A percentile compares a stretch with the other conserved stretches of the same genome.
Conservation (phyloP, 1,140 invertebrate species). For the Heliconius eleuchia region DNA sequence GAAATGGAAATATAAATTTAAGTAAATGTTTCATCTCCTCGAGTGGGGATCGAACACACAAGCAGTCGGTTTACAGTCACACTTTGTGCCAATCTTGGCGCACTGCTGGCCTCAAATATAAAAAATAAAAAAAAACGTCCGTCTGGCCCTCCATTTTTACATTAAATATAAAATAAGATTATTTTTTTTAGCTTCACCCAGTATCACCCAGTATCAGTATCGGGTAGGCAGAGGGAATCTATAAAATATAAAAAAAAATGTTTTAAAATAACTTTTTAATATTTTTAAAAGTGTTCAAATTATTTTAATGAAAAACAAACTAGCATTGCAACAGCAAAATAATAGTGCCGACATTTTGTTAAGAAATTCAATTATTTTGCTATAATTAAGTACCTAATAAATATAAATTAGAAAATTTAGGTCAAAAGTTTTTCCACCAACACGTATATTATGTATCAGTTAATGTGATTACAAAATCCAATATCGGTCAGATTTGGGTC, state of each 20-base stretch:
- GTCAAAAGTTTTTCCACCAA: neutral
- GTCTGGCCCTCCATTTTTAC: too few relatives aligned
- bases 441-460: constrained; percentile 2
- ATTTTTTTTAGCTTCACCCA: neutral
- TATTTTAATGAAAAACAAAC: neutral
- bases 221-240: neutral
- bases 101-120: too few relatives aligned
- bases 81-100: too few relatives aligned
- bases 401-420: neutral
- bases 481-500: neutral
- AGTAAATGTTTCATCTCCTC: too few relatives aligned
- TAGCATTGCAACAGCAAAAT: neutral
- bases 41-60: too few relatives aligned
- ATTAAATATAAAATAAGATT: too few relatives aligned
- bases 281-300: neutral
- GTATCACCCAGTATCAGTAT: neutral
- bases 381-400: neutral
- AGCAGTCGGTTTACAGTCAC: too few relatives aligned
- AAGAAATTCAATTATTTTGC: neutral
- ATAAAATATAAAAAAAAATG: neutral
- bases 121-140: too few relatives aligned
- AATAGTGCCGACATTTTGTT: neutral
- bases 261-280: neutral
- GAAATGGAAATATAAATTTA: too few relatives aligned
- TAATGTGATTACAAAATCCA: constrained; percentile 3